Evolutionary conservation across 1,140 invertebrate genomes (phyloP), one percentile per base, ranked within the genome.

Genomic region (Dendrolimus kikuchii): DNA sequence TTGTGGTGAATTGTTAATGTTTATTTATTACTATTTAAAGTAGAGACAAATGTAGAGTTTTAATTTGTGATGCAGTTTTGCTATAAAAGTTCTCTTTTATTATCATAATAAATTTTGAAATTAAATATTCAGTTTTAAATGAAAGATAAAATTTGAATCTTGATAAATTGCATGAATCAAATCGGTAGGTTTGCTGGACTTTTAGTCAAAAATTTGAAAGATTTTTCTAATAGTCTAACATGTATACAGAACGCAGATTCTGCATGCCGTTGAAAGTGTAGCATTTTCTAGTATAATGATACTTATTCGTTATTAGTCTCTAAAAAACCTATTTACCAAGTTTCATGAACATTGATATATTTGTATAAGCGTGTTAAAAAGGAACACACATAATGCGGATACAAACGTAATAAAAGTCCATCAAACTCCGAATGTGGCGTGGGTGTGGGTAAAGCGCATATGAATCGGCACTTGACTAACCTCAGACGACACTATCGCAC

Each of bases 1-100:
- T 84, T 86, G 79, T 86, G 82, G 82, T 86, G 77, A 78, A 68
- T 65, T 68, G 73, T 60, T 63, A 49, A 68, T 59, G 45, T 54
- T 60, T 64, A 70, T 62, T 45, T 54, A 66, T 62, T 66, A 60
- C 65, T 61, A 59, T 23, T 23, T 23, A 36, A 51, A 60, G 79
- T 84, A 84, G 79, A 59, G 68, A n/a, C 59, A 63, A 51, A 48
- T 46, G 74, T 78, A 77, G 73, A 58, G 52, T 57, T 77, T 71
- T 73, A 65, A 74, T 70, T 69, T 83, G 74, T 75, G 73, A 84
- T 83, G 77, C 77, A 74, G 74, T 82, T 84, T 73, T 81, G 74
- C 81, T 67, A 68, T 73, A 64, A 52, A 64, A 66, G 58, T 69
- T 74, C 68, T 71, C 67, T 77, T 83, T 81, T 76, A 79, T 80